Evolutionary conservation across 2,888 invertebrate genomes (phyloP).

Genomic region (Noctua pronuba): DNA sequence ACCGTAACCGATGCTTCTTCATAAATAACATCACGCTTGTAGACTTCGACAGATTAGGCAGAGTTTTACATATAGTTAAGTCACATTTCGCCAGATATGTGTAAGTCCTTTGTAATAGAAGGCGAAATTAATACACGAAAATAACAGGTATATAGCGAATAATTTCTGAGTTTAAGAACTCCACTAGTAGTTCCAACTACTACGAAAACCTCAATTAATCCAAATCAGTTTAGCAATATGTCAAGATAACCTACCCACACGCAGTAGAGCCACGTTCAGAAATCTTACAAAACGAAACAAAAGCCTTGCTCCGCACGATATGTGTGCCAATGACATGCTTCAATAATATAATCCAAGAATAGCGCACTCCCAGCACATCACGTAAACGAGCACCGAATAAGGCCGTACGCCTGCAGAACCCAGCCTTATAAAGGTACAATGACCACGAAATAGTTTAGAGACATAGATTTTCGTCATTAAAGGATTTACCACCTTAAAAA

Average conservation of each 20-base stretch:
- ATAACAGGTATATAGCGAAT: background rate
- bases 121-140: background rate
- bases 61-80: background rate
- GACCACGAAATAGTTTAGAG: constrained; percentile 61
- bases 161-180: background rate
- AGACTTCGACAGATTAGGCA: background rate
- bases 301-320: constrained; percentile 44
- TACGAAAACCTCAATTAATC: background rate
- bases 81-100: background rate
- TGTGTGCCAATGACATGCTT: constrained; percentile 60
- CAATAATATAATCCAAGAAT: constrained; percentile 50
- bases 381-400: constrained; percentile 50
- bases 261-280: constrained; percentile 19
- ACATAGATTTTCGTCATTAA: constrained; percentile 6
- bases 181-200: background rate
- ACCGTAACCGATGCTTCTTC: too few relatives aligned
- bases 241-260: constrained; percentile 26
- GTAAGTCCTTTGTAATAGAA: background rate
- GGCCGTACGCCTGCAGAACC: constrained; percentile 49
- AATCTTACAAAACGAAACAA: constrained; percentile 46
- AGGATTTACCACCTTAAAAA: constrained; percentile 28
- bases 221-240: constrained; percentile 4
- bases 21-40: background rate
- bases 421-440: constrained; percentile 66
- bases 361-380: constrained; percentile 42